phyloP scores from a whole-genome alignment of 2,113 vertebrate genomes.

The Prolemur simus region DNA sequence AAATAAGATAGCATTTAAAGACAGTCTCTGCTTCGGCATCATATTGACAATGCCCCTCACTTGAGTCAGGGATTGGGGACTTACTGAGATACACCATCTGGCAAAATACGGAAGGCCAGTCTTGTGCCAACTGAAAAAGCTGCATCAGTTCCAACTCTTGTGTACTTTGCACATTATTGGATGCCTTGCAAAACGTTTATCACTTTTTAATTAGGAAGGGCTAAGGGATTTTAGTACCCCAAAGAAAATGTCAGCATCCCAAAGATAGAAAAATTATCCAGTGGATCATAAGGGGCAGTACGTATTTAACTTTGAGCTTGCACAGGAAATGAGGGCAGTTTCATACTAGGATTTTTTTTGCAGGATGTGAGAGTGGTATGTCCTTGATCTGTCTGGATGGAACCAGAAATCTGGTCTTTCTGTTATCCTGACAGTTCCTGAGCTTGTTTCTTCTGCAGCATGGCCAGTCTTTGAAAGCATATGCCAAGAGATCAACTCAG shows the following conservation, averaged over 20 bases:
- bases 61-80: slow-evolving; percentile 68
- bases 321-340: background rate
- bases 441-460: background rate
- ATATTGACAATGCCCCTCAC: slow-evolving; percentile 38
- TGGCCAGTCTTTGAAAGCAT: slow-evolving; percentile 41
- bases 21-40: background rate
- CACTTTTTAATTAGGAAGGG: slow-evolving; percentile 75
- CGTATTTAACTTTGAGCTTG: slow-evolving; percentile 2
- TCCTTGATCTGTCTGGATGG: slow-evolving; percentile 16
- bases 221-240: slow-evolving; percentile 57
- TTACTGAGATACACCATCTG: slow-evolving; percentile 72
- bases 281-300: background rate
- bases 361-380: background rate
- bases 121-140: slow-evolving; percentile 71
- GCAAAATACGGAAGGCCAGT: slow-evolving; percentile 65
- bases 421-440: background rate
- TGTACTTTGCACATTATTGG: slow-evolving; percentile 66
- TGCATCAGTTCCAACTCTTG: slow-evolving; percentile 70
- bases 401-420: background rate
- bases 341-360: background rate
- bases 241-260: slow-evolving; percentile 59
- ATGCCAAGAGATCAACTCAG: slow-evolving; percentile 54
- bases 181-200: slow-evolving; percentile 73
- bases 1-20: slow-evolving; percentile 70
- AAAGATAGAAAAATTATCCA: slow-evolving; percentile 42